Evolutionary conservation across 1,140 invertebrate genomes (phyloP).

Genomic region (Tetramorium alpestre): DNA sequence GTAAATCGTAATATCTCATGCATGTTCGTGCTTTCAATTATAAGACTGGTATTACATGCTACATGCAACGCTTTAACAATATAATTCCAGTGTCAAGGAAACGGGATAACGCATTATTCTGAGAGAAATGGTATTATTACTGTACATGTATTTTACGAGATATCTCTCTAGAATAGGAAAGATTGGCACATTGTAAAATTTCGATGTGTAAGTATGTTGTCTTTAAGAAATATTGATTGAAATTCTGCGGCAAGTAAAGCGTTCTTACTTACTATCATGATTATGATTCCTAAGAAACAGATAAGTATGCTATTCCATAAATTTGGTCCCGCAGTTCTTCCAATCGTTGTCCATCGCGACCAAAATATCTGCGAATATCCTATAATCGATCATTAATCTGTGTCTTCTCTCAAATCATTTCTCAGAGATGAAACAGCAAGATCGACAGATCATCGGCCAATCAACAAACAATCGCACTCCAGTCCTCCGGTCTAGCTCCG

Average conservation of each 20-base stretch:
- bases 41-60: neutral
- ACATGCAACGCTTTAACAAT: neutral
- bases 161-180: neutral
- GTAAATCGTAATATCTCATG: neutral
- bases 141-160: neutral
- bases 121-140: neutral
- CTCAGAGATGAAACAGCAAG: neutral
- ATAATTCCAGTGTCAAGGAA: neutral
- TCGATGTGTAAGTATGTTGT: neutral
- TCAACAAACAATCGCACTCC: neutral
- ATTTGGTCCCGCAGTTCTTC: neutral
- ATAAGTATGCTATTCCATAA: constrained; percentile 41
- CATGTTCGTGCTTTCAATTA: constrained; percentile 8
- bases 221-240: neutral
- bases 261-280: constrained; percentile 36
- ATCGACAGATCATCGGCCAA: neutral
- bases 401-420: neutral
- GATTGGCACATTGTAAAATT: neutral
- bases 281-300: constrained; percentile 34
- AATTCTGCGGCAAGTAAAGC: neutral
- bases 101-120: constrained; percentile 9
- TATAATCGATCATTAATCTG: neutral
- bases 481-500: neutral
- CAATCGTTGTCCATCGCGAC: constrained; percentile 25
- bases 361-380: constrained; percentile 39